phyloP scores from a whole-genome alignment of 92 coral and sea anemone species.

The Palythoa grandiflora region DNA sequence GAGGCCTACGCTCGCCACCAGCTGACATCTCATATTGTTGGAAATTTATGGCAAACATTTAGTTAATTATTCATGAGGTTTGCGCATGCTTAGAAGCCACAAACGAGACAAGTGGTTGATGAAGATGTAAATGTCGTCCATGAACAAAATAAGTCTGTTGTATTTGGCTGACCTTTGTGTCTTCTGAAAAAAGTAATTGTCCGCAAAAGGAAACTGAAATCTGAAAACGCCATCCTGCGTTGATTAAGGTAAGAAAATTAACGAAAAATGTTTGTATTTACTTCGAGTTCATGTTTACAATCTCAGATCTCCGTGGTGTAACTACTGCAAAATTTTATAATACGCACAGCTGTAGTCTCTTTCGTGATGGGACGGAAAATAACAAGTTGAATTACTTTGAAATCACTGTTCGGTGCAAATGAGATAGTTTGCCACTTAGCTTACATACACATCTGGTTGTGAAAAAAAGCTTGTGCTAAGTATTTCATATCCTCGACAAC shows the following conservation, averaged over 20 bases:
- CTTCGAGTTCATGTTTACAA: background rate
- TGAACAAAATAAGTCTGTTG: background rate
- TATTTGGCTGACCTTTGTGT: conserved; percentile 2
- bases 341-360: background rate
- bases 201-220: background rate
- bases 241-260: background rate
- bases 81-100: conserved; percentile 53
- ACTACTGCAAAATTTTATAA: background rate
- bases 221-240: background rate
- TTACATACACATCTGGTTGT: background rate
- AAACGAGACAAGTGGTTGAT: conserved; percentile 32
- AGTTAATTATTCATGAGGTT: conserved; percentile 21
- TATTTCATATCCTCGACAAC: background rate
- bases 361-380: background rate
- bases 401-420: background rate
- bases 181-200: background rate
- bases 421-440: background rate
- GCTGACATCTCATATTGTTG: conserved; percentile 16
- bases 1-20: background rate
- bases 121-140: background rate
- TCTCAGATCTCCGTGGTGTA: background rate
- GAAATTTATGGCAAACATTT: background rate
- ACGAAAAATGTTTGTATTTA: background rate
- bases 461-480: background rate
- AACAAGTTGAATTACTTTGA: background rate